Conservation (phyloP, 2,888 invertebrate species). For the Eupithecia subfuscata region DNA sequence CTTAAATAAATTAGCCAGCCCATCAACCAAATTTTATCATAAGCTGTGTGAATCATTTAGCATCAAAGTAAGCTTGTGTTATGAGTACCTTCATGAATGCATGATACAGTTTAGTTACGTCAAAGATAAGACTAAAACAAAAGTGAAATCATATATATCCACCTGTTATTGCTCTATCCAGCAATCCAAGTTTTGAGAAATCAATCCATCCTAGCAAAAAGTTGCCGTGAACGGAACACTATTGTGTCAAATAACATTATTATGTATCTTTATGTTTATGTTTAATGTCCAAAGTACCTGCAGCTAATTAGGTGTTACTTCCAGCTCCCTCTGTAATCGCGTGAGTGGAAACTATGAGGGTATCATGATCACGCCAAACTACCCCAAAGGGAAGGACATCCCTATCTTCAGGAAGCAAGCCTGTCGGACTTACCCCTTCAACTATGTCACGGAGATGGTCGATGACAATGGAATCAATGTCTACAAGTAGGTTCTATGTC, state of each 20-base stretch:
- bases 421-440: slow-evolving; percentile 87
- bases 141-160: background rate
- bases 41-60: too few relatives aligned
- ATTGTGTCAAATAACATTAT: background rate
- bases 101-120: background rate
- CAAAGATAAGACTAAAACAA: too few relatives aligned
- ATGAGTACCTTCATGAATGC: background rate
- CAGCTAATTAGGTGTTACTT: slow-evolving; percentile 30
- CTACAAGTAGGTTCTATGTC: slow-evolving; percentile 79
- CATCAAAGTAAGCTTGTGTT: too few relatives aligned
- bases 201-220: too few relatives aligned
- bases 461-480: slow-evolving; percentile 82
- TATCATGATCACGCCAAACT: slow-evolving; percentile 86
- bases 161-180: background rate
- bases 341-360: slow-evolving; percentile 90
- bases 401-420: slow-evolving; percentile 90
- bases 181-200: background rate
- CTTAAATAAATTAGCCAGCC: too few relatives aligned
- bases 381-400: slow-evolving; percentile 81
- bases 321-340: slow-evolving; percentile 86
- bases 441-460: slow-evolving; percentile 52
- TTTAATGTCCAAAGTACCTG: background rate
- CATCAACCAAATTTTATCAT: too few relatives aligned
- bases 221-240: background rate
- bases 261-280: background rate